A percentile compares a stretch with the other conserved stretches of the same genome.
Conservation (phyloP, 2,113 vertebrate genomes). For the human (Homo sapiens) region DNA sequence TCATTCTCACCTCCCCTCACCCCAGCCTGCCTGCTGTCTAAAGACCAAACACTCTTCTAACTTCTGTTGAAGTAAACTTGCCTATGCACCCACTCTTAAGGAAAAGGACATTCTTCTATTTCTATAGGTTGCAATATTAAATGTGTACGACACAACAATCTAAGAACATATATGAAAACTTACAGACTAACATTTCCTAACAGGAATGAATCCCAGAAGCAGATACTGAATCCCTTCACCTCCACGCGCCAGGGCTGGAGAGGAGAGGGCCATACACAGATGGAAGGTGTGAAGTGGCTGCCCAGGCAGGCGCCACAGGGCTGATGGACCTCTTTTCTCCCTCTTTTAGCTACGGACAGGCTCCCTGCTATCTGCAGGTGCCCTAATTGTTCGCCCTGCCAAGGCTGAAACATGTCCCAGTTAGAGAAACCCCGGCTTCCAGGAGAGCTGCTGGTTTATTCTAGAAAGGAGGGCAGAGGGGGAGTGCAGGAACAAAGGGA, state of each 20-base stretch:
- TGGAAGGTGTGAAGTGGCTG: neutral
- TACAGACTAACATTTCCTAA: neutral
- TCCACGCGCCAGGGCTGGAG: no score
- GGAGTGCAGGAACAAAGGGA: rapidly evolving
- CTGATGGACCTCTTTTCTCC: neutral
- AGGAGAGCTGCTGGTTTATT: neutral
- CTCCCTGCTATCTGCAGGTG: neutral
- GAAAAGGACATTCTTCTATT: neutral
- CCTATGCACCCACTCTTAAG: neutral
- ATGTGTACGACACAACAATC: neutral
- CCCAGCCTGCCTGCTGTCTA: neutral
- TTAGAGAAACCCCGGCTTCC: neutral
- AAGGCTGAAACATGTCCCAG: neutral
- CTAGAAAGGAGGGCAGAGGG: neutral
- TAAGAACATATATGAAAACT: neutral
- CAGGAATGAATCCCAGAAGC: neutral
- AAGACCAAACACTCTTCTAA: neutral
- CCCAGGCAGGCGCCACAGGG: rapidly evolving
- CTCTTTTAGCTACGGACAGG: neutral
- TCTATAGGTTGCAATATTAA: neutral
- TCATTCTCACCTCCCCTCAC: neutral
- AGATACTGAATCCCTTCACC: neutral
- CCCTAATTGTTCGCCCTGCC: neutral
- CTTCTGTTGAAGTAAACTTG: neutral
- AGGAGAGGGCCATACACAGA: neutral